phyloP scores from a whole-genome alignment of 2,113 vertebrate genomes.

The Hassar affinis region DNA sequence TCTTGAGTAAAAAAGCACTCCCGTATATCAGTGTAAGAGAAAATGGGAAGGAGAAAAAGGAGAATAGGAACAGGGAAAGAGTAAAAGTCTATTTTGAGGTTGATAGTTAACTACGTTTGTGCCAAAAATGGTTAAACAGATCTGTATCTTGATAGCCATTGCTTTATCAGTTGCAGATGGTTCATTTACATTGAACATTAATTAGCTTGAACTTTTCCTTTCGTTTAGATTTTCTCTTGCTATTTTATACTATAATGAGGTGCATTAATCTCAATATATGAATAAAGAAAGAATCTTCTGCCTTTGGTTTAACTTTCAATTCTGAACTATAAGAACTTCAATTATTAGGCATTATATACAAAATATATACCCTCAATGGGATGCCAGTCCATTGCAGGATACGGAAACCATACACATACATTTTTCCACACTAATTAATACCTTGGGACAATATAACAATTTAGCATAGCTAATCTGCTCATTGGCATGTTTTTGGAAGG shows the following conservation, averaged over 20 bases:
- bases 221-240: slow-evolving; percentile 26
- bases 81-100: not conserved
- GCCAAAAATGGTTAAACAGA: slow-evolving; percentile 44
- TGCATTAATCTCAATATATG: not conserved
- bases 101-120: not conserved
- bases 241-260: not conserved
- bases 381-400: not conserved
- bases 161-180: slow-evolving; percentile 28
- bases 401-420: not conserved
- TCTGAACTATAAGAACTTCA: not conserved
- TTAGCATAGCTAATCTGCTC: not conserved
- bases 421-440: not conserved
- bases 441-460: not conserved
- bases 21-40: not conserved
- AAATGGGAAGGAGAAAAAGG: not conserved
- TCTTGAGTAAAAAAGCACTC: slow-evolving; percentile 39
- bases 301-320: not conserved
- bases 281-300: not conserved
- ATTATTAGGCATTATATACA: not conserved
- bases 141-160: slow-evolving; percentile 22
- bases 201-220: slow-evolving; percentile 33
- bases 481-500: not conserved
- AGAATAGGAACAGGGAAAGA: not conserved
- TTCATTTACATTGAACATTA: slow-evolving; percentile 21
- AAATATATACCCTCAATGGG: no score